Conservation (phyloP, 2,797 vertebrate species). For the Notolepis coatsorum region DNA sequence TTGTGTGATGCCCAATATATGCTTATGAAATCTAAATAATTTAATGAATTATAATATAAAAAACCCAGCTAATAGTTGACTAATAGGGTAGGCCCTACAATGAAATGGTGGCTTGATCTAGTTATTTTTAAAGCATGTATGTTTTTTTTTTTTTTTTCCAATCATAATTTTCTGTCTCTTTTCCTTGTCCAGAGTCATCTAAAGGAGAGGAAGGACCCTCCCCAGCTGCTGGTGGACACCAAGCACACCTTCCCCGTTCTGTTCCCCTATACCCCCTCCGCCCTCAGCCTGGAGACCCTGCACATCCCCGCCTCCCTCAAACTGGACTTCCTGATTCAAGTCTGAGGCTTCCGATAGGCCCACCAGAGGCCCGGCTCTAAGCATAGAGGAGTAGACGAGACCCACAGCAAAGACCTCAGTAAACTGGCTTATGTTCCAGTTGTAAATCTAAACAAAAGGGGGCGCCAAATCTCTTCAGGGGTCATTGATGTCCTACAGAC, state of each 20-base stretch:
- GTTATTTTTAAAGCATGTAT: too few relatives aligned
- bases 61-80: too few relatives aligned
- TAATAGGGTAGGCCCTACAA: too few relatives aligned
- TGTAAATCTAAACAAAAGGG: not conserved
- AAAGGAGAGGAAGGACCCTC: conserved; percentile 86
- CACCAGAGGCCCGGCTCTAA: not conserved
- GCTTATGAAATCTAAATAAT: too few relatives aligned
- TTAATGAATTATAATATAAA: too few relatives aligned
- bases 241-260: conserved; percentile 91
- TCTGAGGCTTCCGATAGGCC: conserved; percentile 60
- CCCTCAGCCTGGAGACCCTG: conserved; percentile 90
- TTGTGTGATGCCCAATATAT: too few relatives aligned
- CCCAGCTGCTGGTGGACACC: conserved; percentile 90
- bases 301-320: conserved; percentile 90
- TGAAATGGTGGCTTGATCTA: too few relatives aligned
- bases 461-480: not conserved
- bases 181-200: conserved; percentile 81
- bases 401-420: not conserved
- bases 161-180: too few relatives aligned
- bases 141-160: too few relatives aligned
- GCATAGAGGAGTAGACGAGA: not conserved
- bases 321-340: conserved; percentile 89
- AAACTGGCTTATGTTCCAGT: not conserved
- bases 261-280: conserved; percentile 93
- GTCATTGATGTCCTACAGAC: not conserved